These are phyloP conservation scores for Otocyon megalotis DNA, from an alignment of 2,113 vertebrate genomes.

Conservation along the genomic window DNA sequence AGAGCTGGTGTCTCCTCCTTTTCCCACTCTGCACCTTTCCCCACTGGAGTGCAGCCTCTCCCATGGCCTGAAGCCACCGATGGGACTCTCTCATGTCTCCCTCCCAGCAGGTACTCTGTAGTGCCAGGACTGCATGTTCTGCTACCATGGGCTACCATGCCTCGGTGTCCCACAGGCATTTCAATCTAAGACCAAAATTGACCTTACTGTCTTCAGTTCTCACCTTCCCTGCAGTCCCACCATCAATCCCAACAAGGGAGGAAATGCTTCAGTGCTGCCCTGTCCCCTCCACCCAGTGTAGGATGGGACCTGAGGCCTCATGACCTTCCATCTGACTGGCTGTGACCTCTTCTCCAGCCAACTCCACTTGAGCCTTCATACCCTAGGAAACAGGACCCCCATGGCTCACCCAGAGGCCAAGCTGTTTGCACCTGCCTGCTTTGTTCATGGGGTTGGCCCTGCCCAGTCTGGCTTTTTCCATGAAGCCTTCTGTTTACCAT, in stretches of 20 bases:
- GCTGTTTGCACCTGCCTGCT: neutral
- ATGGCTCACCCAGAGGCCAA: neutral
- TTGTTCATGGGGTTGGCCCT: neutral
- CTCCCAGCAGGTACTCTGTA: neutral
- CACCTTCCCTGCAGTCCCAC: neutral
- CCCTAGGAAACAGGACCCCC: neutral
- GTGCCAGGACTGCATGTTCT: neutral
- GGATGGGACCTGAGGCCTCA: no score
- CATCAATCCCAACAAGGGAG: neutral
- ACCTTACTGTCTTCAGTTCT: neutral
- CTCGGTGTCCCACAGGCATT: neutral
- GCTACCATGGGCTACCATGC: neutral
- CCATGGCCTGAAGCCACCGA: rapidly evolving
- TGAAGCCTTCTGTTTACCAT: neutral
- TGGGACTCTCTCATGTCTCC: neutral
- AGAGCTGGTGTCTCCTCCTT: neutral
- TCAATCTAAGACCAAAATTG: neutral
- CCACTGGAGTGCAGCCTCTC: no score
- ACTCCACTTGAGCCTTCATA: neutral
- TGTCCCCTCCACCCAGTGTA: rapidly evolving
- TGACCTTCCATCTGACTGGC: neutral
- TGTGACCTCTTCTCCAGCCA: neutral
- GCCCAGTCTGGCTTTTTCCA: neutral
- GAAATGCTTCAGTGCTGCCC: neutral
- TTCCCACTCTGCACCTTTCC: neutral